A percentile compares a stretch with the other conserved stretches of the same genome.
Conservation (phyloP, 2,888 invertebrate species). For the Drosophila robusta region DNA sequence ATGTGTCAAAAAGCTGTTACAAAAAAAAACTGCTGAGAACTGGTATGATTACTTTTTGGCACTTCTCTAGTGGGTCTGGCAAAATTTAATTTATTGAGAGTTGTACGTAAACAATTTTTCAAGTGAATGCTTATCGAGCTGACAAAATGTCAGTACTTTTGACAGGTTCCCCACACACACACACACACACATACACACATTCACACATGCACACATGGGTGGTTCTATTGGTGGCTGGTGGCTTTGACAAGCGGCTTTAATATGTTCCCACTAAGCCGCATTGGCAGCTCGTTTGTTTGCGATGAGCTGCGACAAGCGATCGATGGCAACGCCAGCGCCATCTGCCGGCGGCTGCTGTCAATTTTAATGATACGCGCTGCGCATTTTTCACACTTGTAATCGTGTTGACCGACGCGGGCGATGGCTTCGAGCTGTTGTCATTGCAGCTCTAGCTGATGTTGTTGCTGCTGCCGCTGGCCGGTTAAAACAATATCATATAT, state of each 20-base stretch:
- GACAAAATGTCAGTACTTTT: conserved; percentile 65
- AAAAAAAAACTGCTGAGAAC: conserved; percentile 54
- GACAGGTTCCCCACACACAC: conserved; percentile 49
- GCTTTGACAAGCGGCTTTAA: conserved; percentile 30
- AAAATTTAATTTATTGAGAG: conserved; percentile 51
- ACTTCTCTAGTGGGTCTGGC: conserved; percentile 17
- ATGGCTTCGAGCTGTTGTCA: neutral
- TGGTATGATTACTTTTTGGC: conserved; percentile 47
- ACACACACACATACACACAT: conserved; percentile 17
- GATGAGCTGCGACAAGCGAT: conserved; percentile 37
- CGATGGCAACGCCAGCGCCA: conserved; percentile 51
- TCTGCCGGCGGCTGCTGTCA: conserved; percentile 68
- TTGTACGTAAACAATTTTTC: conserved; percentile 52
- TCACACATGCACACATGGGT: no score
- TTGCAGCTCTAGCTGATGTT: conserved; percentile 1
- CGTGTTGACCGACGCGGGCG: conserved; percentile 31
- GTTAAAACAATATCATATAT: conserved; percentile 56
- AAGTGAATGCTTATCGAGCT: conserved; percentile 62
- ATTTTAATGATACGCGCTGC: conserved; percentile 66
- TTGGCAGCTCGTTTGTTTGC: conserved; percentile 9
- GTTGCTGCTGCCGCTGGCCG: conserved; percentile 13
- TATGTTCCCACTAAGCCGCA: conserved; percentile 18
- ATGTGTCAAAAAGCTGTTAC: conserved; percentile 22
- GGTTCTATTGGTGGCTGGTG: no score
- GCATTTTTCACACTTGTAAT: conserved; percentile 46